Base-by-base conservation (phyloP, 2,888 invertebrate species). In the Trileptium ribeirensis region DNA sequence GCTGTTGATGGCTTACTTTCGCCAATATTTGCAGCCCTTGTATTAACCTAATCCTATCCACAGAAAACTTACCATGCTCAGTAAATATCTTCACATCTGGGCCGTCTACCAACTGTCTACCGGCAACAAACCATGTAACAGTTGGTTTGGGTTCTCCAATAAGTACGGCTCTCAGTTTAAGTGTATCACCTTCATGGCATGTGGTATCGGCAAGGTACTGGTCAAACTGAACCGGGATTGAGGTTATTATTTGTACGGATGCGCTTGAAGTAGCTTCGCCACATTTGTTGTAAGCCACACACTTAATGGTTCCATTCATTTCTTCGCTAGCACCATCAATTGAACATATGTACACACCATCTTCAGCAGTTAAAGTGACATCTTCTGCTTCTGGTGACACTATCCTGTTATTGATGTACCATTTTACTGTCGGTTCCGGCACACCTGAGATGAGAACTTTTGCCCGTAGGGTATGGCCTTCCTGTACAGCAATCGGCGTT, bases 371-470 rank as follows among this genome's bases (percentile, higher is more conserved):
- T 64, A 88, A 83, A 74, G 87, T 86, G 19, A 86, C 79, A 82
- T 88, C 88, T 80, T 86, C 86, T 15, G 88, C 88, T 8, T 51
- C 24, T 79, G 85, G 84, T 79, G 84, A 85, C 40, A 88, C 88
- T 82, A 88, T 78, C 79, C 84, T 82, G 80, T 85, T 81, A 83
- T 85, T 85, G 84, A 87, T 85, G 83, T 89, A 92, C 97, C 97
- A 97, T 82, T 92, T 92, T 75, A 95, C 92, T 85, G 95, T 94
- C 0, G 97, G 97, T 8, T 92, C 91, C 0, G 97, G 97, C 90
- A 95, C 95, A 3, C 95, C 97, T 39, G 94, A 93, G 86, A 96
- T 92, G 33, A 95, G 94, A 33, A 96, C 93, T 86, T 94, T 94
- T 85, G 96, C 90, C 83, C 93, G 93, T 67, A 97, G 91, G 0